These are phyloP conservation scores for Echinarachnius parma DNA, from an alignment of 53 echinoderm and acorn worm genomes.

Conservation along the genomic window DNA sequence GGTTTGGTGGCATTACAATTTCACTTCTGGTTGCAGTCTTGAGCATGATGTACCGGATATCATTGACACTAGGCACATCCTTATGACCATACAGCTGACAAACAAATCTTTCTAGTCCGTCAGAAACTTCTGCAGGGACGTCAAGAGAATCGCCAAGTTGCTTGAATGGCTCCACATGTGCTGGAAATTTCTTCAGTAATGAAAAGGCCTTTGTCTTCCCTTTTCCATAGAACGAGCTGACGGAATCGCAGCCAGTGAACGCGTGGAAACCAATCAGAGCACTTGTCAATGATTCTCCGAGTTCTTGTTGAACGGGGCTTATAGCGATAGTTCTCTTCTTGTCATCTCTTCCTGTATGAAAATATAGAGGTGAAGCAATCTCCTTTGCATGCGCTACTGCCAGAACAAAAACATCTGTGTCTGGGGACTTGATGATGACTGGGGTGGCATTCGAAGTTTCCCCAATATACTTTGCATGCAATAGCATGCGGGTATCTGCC, in stretches of 20 bases:
- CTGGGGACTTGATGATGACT: slow-evolving; percentile 50
- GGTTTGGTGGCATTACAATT: slow-evolving; percentile 48
- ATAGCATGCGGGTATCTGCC: slow-evolving; percentile 43
- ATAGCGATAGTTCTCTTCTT: slow-evolving; percentile 47
- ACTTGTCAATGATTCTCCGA: too few species aligned
- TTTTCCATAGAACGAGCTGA: slow-evolving; percentile 52
- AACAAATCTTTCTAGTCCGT: slow-evolving; percentile 40
- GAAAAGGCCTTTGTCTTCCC: slow-evolving; percentile 51
- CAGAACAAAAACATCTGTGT: too few species aligned
- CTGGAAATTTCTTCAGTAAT: slow-evolving; percentile 29
- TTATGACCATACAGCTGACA: slow-evolving; percentile 28
- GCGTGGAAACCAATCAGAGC: slow-evolving; percentile 53
- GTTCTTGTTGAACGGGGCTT: too few species aligned
- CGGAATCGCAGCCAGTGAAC: slow-evolving; percentile 61
- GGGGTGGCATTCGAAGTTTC: slow-evolving; percentile 2
- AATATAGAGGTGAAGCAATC: slow-evolving; percentile 44
- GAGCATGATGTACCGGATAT: slow-evolving; percentile 23
- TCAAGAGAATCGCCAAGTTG: too few species aligned
- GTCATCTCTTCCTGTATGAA: slow-evolving; percentile 52
- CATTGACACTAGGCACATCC: slow-evolving; percentile 29
- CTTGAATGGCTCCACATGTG: slow-evolving; percentile 6
- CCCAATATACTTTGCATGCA: slow-evolving; percentile 52
- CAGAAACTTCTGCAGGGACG: slow-evolving; percentile 10
- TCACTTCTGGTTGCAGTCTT: slow-evolving; percentile 37
- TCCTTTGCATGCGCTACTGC: slow-evolving; percentile 24